A percentile compares a stretch with the other conserved stretches of the same genome.
Conservation (phyloP, 2,888 invertebrate species). For the Papilio gigon region DNA sequence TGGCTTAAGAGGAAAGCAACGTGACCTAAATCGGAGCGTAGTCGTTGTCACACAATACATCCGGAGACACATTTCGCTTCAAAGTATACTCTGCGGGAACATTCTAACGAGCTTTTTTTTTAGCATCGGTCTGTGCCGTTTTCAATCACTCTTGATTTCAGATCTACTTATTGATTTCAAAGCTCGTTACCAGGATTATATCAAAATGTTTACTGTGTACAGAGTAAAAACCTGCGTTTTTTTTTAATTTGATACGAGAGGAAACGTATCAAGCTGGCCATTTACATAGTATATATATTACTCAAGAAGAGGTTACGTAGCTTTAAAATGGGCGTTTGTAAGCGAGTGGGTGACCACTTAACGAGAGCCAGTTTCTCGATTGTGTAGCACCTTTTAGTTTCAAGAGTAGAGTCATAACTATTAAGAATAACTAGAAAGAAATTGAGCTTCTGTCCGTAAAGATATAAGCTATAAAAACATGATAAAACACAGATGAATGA, state of each 20-base stretch:
- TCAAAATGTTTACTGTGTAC: not conserved
- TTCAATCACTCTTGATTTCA: conserved; percentile 12
- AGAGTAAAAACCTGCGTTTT: not conserved
- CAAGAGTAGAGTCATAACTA: not conserved
- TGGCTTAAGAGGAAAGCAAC: conserved; percentile 2
- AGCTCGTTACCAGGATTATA: not conserved
- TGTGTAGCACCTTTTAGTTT: conserved; percentile 9
- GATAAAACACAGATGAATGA: not conserved
- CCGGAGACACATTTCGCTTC: conserved; percentile 14
- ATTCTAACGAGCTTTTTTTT: conserved; percentile 13
- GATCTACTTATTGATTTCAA: not conserved
- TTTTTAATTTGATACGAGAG: not conserved
- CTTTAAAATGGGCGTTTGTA: not conserved
- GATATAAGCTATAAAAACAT: not conserved
- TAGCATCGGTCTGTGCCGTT: not conserved
- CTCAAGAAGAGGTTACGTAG: too few relatives aligned
- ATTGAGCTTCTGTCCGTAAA: not conserved
- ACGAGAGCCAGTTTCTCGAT: conserved; percentile 12
- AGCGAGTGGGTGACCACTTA: conserved; percentile 3
- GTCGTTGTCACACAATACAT: conserved; percentile 7
- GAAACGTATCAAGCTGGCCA: not conserved
- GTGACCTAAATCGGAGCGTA: conserved; percentile 9
- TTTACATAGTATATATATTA: not conserved
- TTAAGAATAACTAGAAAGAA: not conserved
- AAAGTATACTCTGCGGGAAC: conserved; percentile 11